Percentiles rank a stretch among this genome's conserved stretches.
phyloP scores from a whole-genome alignment of 1,140 invertebrate genomes.

The Heterodera schachtii region DNA sequence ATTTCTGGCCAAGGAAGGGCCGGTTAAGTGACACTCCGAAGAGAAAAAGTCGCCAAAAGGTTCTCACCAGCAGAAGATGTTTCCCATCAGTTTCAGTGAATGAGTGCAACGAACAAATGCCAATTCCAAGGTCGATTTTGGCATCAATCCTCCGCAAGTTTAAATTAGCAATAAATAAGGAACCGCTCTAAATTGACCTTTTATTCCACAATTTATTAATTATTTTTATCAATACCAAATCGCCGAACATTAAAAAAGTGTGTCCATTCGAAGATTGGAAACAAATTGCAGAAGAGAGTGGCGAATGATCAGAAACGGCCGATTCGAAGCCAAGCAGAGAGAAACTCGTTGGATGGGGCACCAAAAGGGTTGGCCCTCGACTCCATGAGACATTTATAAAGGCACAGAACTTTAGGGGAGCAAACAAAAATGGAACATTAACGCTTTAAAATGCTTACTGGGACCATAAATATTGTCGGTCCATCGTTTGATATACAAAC shows the following conservation, averaged over 20 bases:
- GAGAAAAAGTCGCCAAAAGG: too few species aligned
- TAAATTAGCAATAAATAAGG: slow-evolving; percentile 44
- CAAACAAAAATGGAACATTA: too few species aligned
- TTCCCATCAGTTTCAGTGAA: slow-evolving; percentile 16
- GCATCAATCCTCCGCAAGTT: slow-evolving; percentile 29
- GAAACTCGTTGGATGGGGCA: not conserved
- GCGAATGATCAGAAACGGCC: not conserved
- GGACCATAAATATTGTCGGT: not conserved
- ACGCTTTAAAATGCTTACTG: not conserved
- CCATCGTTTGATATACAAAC: not conserved
- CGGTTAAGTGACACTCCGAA: too few species aligned
- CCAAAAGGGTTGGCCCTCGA: not conserved
- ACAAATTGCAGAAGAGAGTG: slow-evolving; percentile 24
- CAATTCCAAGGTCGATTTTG: slow-evolving; percentile 26
- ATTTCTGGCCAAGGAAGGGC: too few species aligned
- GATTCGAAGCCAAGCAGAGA: not conserved
- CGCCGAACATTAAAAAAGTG: slow-evolving; percentile 40
- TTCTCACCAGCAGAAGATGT: slow-evolving; percentile 29
- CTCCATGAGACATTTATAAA: not conserved
- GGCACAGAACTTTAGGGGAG: not conserved
- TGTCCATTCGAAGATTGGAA: slow-evolving; percentile 31
- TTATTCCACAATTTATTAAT: slow-evolving; percentile 7
- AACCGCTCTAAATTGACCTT: slow-evolving; percentile 37
- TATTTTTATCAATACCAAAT: slow-evolving; percentile 28
- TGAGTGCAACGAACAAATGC: slow-evolving; percentile 18